phyloP scores from a whole-genome alignment of 2,113 vertebrate genomes.

The Aleadryas rufinucha region DNA sequence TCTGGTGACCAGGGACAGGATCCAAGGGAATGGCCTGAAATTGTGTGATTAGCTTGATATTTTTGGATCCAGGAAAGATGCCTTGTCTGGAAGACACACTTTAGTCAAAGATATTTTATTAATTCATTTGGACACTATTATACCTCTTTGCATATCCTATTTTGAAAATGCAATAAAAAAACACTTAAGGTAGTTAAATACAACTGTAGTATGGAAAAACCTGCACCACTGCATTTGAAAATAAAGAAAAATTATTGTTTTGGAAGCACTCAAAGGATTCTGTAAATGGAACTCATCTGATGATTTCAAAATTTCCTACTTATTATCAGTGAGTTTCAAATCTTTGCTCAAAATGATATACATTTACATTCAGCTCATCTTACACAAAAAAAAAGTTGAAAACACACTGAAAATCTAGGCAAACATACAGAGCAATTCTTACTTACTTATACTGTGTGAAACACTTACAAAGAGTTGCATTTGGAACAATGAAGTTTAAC shows the following conservation, averaged over 20 bases:
- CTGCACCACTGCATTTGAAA: neutral
- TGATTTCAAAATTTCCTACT: neutral
- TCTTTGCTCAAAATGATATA: neutral
- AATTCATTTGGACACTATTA: neutral
- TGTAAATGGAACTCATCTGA: neutral
- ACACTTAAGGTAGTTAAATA: neutral
- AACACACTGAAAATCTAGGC: neutral
- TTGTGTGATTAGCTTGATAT: neutral
- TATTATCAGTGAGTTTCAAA: neutral
- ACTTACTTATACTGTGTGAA: neutral
- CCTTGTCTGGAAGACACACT: neutral
- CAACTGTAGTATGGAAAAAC: neutral
- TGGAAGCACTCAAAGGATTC: neutral
- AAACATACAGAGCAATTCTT: neutral
- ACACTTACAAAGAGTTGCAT: conserved; percentile 86
- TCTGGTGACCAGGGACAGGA: neutral
- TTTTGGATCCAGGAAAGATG: neutral
- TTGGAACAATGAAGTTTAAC: conserved; percentile 90
- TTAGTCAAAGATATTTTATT: neutral
- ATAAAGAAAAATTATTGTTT: neutral
- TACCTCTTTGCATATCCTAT: neutral
- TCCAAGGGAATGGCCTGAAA: neutral
- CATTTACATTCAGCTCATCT: neutral
- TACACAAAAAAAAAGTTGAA: neutral
- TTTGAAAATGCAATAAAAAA: neutral